Conservation (phyloP, 2,113 vertebrate genomes). For the Lepidothrix coronata region DNA sequence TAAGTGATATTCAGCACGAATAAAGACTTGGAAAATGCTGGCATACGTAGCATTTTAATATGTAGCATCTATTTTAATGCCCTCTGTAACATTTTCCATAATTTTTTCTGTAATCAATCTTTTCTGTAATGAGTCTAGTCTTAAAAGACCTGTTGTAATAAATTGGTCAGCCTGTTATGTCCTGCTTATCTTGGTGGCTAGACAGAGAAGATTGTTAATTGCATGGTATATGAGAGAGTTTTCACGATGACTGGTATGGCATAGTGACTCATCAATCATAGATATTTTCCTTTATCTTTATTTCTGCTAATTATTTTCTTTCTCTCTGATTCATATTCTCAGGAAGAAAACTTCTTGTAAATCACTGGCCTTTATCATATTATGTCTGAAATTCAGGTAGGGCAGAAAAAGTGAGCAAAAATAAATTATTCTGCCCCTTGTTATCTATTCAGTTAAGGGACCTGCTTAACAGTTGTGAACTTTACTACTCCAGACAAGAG, state of each 20-base stretch:
- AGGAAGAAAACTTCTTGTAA: not conserved
- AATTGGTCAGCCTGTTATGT: conserved; percentile 68
- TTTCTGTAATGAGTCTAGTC: conserved; percentile 63
- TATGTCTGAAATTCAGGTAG: conserved; percentile 32
- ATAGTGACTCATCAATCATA: conserved; percentile 26
- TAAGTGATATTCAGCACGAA: conserved; percentile 46
- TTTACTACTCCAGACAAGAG: conserved; percentile 11
- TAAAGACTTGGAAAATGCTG: conserved; percentile 55
- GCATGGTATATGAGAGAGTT: conserved; percentile 7
- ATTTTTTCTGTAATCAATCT: conserved; percentile 58
- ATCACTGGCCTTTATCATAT: not conserved
- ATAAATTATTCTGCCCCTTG: conserved; percentile 21
- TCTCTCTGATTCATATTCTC: conserved; percentile 29
- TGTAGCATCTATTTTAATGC: conserved; percentile 73
- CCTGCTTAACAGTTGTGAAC: conserved; percentile 9
- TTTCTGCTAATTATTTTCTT: conserved; percentile 63
- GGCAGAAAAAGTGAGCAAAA: conserved; percentile 36
- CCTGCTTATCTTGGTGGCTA: conserved; percentile 56
- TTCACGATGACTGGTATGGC: conserved; percentile 12
- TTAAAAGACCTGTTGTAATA: conserved; percentile 68
- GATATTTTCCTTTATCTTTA: conserved; percentile 57
- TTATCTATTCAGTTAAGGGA: conserved; percentile 29
- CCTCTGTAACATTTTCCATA: conserved; percentile 57
- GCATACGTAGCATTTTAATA: conserved; percentile 54
- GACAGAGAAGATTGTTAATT: conserved; percentile 56